phyloP scores from a whole-genome alignment of 2,113 vertebrate genomes.

The Anolis carolinensis region DNA sequence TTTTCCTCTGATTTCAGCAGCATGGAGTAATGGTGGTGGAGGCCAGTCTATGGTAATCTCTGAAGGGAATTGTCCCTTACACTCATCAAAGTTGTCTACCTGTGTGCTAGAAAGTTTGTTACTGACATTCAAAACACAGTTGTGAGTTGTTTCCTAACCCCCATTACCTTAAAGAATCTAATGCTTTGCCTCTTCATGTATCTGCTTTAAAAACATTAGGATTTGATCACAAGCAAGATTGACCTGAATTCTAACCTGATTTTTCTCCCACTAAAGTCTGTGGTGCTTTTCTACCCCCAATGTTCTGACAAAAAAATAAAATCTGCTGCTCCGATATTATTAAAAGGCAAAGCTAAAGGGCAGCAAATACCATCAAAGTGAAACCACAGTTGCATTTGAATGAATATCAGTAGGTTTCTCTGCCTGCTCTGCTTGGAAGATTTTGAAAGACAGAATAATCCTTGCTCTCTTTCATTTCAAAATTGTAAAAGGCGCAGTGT shows the following conservation, averaged over 20 bases:
- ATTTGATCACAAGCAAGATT: neutral
- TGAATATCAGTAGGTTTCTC: slow-evolving; percentile 63
- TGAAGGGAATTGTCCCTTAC: no score
- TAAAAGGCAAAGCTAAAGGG: slow-evolving; percentile 49
- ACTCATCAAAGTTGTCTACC: no score
- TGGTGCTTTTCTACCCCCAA: neutral
- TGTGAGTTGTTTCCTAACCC: neutral
- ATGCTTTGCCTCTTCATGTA: neutral
- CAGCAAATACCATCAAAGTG: slow-evolving; percentile 47
- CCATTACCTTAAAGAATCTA: neutral
- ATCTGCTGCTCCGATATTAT: slow-evolving; percentile 17
- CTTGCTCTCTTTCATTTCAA: slow-evolving; percentile 21
- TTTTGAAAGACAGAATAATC: slow-evolving; percentile 19
- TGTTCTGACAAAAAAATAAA: slow-evolving; percentile 26
- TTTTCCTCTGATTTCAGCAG: no score
- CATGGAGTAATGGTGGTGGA: no score
- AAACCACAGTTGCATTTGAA: slow-evolving; percentile 53
- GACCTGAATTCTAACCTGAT: neutral
- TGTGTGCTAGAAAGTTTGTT: no score
- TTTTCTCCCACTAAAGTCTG: neutral
- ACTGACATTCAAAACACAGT: neutral
- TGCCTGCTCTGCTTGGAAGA: slow-evolving; percentile 32
- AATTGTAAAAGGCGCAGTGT: slow-evolving; percentile 2
- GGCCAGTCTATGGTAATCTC: no score
- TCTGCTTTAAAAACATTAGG: neutral